Evolutionary conservation across 2,797 vertebrate genomes (phyloP).

Genomic region (Enteromius paludinosus): DNA sequence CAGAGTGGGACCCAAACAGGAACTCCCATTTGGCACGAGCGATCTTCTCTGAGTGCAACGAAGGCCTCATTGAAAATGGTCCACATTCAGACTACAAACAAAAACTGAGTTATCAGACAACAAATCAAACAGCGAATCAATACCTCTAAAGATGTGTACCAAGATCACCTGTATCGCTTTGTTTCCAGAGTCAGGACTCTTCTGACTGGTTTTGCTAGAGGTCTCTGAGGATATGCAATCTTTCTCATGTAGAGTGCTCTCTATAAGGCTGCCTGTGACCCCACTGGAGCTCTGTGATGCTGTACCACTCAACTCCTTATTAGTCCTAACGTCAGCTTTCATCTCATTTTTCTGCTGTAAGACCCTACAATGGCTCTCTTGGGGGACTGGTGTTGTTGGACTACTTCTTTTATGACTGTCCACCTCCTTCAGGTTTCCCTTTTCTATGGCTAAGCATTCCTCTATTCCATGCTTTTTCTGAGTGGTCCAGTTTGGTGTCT

Average conservation of each 20-base stretch:
- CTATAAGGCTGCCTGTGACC: conserved; percentile 72
- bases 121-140: not conserved
- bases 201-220: conserved; percentile 70
- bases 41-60: conserved; percentile 86
- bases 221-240: conserved; percentile 71
- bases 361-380: conserved; percentile 8
- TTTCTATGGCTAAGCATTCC: conserved; percentile 11
- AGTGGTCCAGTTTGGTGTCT: conserved; percentile 63
- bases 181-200: conserved; percentile 62
- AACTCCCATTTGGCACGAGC: conserved; percentile 97
- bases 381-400: conserved; percentile 17
- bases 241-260: conserved; percentile 64
- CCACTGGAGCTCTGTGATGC: conserved; percentile 76
- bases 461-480: conserved; percentile 60
- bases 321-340: conserved; percentile 57
- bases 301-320: conserved; percentile 58
- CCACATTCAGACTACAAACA: conserved; percentile 75
- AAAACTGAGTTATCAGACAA: conserved; percentile 17
- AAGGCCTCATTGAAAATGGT: conserved; percentile 71
- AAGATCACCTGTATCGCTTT: conserved; percentile 72
- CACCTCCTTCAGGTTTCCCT: conserved; percentile 34
- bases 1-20: conserved; percentile 83
- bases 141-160: not conserved
- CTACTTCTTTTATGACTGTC: conserved; percentile 38
- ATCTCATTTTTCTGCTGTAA: conserved; percentile 33